phyloP scores from a whole-genome alignment of 2,113 vertebrate genomes.

The Alethe diademata region DNA sequence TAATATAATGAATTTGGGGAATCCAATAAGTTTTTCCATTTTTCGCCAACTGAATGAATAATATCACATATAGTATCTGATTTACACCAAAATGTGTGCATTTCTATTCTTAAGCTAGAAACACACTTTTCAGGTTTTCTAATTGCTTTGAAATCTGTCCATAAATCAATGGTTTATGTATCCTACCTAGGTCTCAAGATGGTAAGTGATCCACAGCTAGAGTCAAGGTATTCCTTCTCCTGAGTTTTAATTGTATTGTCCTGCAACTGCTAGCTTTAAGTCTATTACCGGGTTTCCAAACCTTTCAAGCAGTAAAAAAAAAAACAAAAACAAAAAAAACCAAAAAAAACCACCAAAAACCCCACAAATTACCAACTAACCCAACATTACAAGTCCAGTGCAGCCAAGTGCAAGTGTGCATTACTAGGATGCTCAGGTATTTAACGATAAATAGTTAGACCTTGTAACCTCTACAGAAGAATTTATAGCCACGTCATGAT shows the following conservation, averaged over 20 bases:
- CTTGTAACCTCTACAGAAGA: not conserved
- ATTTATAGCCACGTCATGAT: rapidly evolving
- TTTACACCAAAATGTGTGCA: not conserved
- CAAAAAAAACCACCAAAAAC: too few relatives aligned
- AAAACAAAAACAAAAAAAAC: not conserved
- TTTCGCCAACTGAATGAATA: not conserved
- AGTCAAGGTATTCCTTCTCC: not conserved
- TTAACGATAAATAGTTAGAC: not conserved
- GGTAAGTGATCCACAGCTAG: not conserved
- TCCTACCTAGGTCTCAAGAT: not conserved
- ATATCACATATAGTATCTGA: not conserved
- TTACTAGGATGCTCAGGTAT: not conserved
- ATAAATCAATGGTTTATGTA: not conserved
- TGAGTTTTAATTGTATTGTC: not conserved
- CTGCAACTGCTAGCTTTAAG: not conserved
- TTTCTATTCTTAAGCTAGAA: not conserved
- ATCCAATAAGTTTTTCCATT: not conserved
- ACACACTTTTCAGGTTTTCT: not conserved
- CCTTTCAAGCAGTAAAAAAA: not conserved
- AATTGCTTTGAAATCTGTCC: not conserved
- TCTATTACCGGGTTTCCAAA: not conserved
- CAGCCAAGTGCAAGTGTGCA: not conserved
- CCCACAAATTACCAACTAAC: not conserved
- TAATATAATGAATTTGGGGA: not conserved
- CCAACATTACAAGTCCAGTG: not conserved